phyloP scores from a whole-genome alignment of 2,888 invertebrate genomes.

The Acrobasis consociella region DNA sequence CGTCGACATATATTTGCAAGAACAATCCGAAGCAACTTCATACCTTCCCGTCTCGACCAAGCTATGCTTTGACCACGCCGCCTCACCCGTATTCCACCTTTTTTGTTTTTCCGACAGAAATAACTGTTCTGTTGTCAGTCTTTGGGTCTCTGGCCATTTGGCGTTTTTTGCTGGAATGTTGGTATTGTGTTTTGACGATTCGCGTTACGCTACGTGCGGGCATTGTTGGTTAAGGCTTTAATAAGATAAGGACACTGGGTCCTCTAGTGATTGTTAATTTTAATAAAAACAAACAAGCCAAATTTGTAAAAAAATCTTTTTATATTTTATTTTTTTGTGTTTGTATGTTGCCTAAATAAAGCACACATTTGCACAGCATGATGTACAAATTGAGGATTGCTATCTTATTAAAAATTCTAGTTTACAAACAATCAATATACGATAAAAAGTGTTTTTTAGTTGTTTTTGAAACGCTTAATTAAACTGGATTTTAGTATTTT shows the following conservation, averaged over 20 bases:
- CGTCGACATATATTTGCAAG: not conserved
- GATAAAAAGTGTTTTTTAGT: too few species aligned
- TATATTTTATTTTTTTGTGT: too few species aligned
- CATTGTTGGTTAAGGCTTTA: not conserved
- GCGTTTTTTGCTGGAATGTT: conserved; percentile 29
- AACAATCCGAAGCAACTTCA: not conserved
- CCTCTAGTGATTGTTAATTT: not conserved
- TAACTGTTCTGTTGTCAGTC: conserved; percentile 26
- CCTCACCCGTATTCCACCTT: not conserved
- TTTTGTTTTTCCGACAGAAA: conserved; percentile 27
- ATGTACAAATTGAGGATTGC: too few species aligned
- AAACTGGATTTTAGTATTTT: too few species aligned
- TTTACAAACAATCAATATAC: not conserved
- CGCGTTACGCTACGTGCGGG: conserved; percentile 5
- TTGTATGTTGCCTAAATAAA: too few species aligned
- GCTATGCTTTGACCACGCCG: conserved; percentile 3
- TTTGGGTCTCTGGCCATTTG: conserved; percentile 3
- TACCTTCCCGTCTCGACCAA: not conserved
- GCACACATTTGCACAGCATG: too few species aligned
- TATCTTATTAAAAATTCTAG: too few species aligned
- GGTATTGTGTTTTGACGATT: conserved; percentile 27
- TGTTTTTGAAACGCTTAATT: too few species aligned
- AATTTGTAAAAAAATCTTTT: too few species aligned
- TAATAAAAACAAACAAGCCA: not conserved
- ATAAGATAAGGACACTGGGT: too few species aligned